phyloP scores from a whole-genome alignment of 1,140 invertebrate species.

The Leptinotarsa undecemlineata region DNA sequence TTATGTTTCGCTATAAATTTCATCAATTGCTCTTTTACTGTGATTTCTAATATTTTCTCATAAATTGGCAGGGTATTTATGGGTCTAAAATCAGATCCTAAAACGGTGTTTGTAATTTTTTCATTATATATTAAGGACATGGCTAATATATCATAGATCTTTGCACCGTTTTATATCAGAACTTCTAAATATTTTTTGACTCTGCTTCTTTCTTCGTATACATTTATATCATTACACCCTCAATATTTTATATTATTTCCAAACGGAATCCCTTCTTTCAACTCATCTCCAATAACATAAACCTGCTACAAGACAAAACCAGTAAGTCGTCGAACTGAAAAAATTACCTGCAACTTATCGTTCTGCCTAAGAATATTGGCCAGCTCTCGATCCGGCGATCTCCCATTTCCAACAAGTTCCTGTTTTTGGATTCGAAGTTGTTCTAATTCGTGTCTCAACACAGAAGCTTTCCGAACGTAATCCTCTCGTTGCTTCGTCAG shows the following conservation, averaged over 20 bases:
- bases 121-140: no score
- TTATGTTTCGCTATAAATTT: no score
- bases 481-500: slow-evolving; percentile 76
- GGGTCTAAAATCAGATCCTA: no score
- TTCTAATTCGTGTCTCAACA: slow-evolving; percentile 75
- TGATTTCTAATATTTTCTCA: no score
- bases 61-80: no score
- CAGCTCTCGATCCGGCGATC: slow-evolving; percentile 59
- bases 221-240: not conserved
- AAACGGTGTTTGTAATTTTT: no score
- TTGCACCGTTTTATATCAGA: no score
- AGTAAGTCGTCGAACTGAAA: not conserved
- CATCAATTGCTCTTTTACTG: no score
- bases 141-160: no score
- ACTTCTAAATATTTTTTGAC: no score
- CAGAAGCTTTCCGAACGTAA: slow-evolving; percentile 71
- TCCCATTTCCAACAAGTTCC: slow-evolving; percentile 65
- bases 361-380: slow-evolving; percentile 74
- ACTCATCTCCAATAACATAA: not conserved
- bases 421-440: slow-evolving; percentile 74
- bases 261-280: no score
- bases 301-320: not conserved
- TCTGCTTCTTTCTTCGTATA: no score
- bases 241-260: not conserved
- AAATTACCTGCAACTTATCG: slow-evolving; percentile 74